Evolutionary conservation across 1,140 invertebrate genomes (phyloP).

Genomic region (Pseudachorutes palmiensis): DNA sequence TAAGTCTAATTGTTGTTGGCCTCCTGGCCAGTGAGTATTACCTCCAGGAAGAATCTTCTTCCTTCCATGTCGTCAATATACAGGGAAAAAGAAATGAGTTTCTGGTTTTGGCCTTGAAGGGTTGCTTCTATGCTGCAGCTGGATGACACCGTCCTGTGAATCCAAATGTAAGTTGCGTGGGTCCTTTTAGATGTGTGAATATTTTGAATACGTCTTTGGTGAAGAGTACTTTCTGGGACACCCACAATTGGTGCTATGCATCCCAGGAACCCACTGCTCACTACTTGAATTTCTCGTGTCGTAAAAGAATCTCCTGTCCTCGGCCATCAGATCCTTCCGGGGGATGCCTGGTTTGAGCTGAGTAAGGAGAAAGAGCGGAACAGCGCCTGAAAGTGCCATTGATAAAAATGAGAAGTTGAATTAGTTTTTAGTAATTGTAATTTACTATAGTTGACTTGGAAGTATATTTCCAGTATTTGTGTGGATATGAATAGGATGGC

Average conservation of each 20-base stretch:
- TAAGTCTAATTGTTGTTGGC: no score
- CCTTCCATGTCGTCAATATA: not conserved
- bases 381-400: not conserved
- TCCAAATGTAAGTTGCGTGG: not conserved
- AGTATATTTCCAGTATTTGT: not conserved
- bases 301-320: not conserved
- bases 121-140: not conserved
- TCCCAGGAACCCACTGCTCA: not conserved
- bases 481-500: not conserved
- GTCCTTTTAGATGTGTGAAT: not conserved
- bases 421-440: not conserved
- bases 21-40: no score
- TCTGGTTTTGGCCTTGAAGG: not conserved
- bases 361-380: not conserved
- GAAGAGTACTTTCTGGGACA: not conserved
- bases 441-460: not conserved
- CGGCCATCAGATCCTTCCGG: not conserved
- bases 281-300: not conserved
- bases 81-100: not conserved
- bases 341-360: not conserved
- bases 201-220: no score
- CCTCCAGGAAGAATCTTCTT: constrained; percentile 18
- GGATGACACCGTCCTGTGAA: not conserved
- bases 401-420: not conserved
- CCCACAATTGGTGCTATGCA: not conserved